Conservation (phyloP, 2,797 vertebrate species). For the Rhinatrema bivittatum region DNA sequence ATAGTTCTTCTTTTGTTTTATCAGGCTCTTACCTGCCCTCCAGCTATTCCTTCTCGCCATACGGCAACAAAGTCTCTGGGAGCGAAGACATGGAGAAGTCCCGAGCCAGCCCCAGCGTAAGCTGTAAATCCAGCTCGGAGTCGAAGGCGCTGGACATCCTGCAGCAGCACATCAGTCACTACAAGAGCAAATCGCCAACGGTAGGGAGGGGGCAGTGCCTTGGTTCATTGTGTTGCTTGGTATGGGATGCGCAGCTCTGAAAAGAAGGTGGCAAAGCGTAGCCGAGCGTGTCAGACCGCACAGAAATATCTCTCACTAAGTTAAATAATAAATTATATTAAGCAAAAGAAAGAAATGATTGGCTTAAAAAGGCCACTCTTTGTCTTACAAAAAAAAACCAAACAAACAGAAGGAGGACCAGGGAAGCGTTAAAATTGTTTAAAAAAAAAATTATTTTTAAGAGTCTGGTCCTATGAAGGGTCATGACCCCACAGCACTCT, state of each 20-base stretch:
- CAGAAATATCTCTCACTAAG: no score
- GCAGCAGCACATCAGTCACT: slow-evolving; percentile 93
- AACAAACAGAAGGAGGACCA: no score
- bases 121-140: slow-evolving; percentile 78
- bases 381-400: no score
- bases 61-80: slow-evolving; percentile 75
- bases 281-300: no score
- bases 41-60: slow-evolving; percentile 87
- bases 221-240: neutral
- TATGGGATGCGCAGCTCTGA: fast-evolving
- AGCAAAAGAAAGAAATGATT: no score
- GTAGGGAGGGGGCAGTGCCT: slow-evolving; percentile 55
- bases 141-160: slow-evolving; percentile 92
- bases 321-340: no score
- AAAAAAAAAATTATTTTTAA: no score
- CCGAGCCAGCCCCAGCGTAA: slow-evolving; percentile 80
- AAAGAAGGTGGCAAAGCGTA: neutral
- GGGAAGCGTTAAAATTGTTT: no score
- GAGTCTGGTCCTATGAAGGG: no score
- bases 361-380: no score
- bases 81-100: slow-evolving; percentile 81
- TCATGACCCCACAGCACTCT: no score
- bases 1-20: neutral
- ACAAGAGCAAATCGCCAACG: slow-evolving; percentile 96
- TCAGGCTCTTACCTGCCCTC: slow-evolving; percentile 84